A percentile compares a stretch with the other conserved stretches of the same genome.
Conservation (phyloP, 2,113 vertebrate species). For the Jaculus jaculus region DNA sequence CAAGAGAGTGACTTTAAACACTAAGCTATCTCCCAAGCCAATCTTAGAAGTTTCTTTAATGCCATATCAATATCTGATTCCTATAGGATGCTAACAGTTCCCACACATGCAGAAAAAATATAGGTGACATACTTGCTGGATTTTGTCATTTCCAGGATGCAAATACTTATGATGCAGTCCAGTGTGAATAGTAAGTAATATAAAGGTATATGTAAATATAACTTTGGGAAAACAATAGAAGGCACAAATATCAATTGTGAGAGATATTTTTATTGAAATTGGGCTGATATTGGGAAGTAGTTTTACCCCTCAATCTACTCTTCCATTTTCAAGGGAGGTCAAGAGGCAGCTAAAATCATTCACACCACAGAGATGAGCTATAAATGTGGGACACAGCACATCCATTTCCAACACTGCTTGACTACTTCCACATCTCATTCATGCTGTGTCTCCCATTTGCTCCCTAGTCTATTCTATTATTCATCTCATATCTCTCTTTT, state of each 20-base stretch:
- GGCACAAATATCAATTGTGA: background rate
- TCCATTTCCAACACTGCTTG: background rate
- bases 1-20: too few species aligned
- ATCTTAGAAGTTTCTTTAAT: too few species aligned
- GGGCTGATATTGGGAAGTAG: background rate
- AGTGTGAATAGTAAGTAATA: conserved; percentile 16
- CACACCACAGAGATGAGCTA: background rate
- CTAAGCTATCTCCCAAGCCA: too few species aligned
- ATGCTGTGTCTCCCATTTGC: background rate
- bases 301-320: background rate
- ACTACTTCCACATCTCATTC: background rate
- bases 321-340: background rate
- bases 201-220: background rate
- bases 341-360: background rate
- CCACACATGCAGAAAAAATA: background rate
- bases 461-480: background rate
- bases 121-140: background rate
- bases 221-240: background rate
- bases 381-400: background rate
- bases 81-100: background rate
- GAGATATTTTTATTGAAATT: background rate
- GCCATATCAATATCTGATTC: background rate
- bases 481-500: background rate
- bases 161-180: background rate
- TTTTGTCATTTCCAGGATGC: background rate